Base-by-base conservation (phyloP, 2,113 vertebrate genomes). In the Poeciliopsis occidentalis region DNA sequence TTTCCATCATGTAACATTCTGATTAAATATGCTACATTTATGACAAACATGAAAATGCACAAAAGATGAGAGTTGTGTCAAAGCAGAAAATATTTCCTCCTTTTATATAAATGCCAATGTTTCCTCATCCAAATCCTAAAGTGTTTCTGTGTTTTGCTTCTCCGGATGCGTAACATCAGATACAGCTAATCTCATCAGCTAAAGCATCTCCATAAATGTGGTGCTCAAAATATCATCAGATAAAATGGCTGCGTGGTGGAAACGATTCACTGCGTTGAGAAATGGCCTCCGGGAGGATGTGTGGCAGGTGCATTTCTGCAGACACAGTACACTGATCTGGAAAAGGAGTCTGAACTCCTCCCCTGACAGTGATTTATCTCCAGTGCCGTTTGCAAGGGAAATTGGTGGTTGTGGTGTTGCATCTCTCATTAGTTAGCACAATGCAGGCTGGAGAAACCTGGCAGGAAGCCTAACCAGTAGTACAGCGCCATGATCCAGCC, bases 341-440 rank as follows among this genome's bases (percentile, higher is more conserved):
- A n/a, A n/a, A n/a, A n/a, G n/a, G n/a, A n/a, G n/a, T n/a, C n/a
- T n/a, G n/a, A n/a, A n/a, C n/a, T n/a, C n/a, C n/a, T n/a, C n/a
- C n/a, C n/a, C n/a, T n/a, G n/a, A n/a, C n/a, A 15, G 19, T 44
- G 34, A 69, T 64, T 65, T 51, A n/a, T 64, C 1, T 11, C 57
- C 67, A 17, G 60, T 67, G 51, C 60, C 26, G 26, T 70, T 79
- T 73, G 57, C 22, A 4, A 39, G 47, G 17, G 69, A 73, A 69
- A 73, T 66, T 62, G 32, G 39, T 70, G 47, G 47, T 57, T 67
- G 34, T 66, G 61, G 44, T 60, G 66, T 67, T 69, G 70, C 60
- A 57, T 61, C 26, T 65, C 32, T 75, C 63, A 80, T 83, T 78
- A 74, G 69, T 47, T 72, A 76, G 69, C 57, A 7, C 67, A 73